Conservation (phyloP, 2,113 vertebrate species). For the Callaeas wilsoni region DNA sequence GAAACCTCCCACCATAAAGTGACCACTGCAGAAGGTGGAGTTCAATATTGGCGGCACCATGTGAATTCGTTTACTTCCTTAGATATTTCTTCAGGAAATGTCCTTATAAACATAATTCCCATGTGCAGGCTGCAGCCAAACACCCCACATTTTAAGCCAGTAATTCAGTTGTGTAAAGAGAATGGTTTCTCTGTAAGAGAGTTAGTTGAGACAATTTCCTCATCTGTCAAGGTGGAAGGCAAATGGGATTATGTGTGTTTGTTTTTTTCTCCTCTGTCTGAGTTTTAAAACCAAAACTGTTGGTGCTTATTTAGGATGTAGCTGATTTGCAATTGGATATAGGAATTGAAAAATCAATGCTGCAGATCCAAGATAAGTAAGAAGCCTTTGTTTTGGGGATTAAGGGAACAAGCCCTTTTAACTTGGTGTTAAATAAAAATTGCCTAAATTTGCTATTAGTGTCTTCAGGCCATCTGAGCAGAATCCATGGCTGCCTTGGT, state of each 20-base stretch:
- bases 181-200: neutral
- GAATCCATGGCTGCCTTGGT: neutral
- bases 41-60: neutral
- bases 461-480: neutral
- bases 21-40: neutral
- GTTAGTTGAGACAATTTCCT: neutral
- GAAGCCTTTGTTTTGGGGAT: neutral
- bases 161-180: neutral
- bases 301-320: neutral
- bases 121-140: neutral
- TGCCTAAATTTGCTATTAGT: neutral
- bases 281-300: neutral
- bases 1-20: neutral
- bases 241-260: neutral
- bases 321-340: neutral
- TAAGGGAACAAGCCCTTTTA: neutral
- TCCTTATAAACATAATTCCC: neutral
- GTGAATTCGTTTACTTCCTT: conserved; percentile 16
- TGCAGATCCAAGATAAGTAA: neutral
- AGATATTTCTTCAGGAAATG: neutral
- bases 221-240: neutral
- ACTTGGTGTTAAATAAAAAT: neutral
- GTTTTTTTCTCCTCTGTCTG: neutral
- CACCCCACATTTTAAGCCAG: neutral
- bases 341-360: neutral